phyloP scores from a whole-genome alignment of 2,888 invertebrate genomes.

The Electrophaes corylata region DNA sequence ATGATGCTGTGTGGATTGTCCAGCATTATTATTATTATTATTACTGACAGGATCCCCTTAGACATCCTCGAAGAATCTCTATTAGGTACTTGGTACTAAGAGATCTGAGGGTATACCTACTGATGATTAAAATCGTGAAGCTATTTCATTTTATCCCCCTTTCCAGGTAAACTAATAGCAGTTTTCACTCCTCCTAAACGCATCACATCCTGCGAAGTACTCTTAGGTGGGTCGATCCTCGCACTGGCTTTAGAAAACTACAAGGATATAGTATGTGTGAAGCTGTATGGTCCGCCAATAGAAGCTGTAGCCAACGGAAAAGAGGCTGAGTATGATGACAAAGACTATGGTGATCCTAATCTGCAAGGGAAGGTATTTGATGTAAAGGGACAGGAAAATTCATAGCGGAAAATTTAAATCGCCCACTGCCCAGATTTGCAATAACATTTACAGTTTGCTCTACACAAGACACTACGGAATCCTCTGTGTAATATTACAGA shows the following conservation, averaged over 20 bases:
- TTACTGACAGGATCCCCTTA: too few relatives aligned
- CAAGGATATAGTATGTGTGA: conserved; percentile 86
- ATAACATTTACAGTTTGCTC: too few relatives aligned
- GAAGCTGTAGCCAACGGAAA: conserved; percentile 65
- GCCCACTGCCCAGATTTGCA: too few relatives aligned
- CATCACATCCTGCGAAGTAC: conserved; percentile 90
- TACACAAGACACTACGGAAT: too few relatives aligned
- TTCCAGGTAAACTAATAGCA: conserved; percentile 89
- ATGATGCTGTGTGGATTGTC: too few relatives aligned
- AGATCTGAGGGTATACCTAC: too few relatives aligned
- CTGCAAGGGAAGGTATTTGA: conserved; percentile 78
- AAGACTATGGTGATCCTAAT: conserved; percentile 66
- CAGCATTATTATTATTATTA: too few relatives aligned
- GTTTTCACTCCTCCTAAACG: conserved; percentile 91
- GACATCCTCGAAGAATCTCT: too few relatives aligned
- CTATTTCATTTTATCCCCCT: neutral
- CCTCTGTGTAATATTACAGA: too few relatives aligned
- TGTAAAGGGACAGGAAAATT: conserved; percentile 74
- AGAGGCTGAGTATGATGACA: conserved; percentile 83
- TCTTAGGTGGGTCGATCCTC: conserved; percentile 88
- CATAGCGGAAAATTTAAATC: too few relatives aligned
- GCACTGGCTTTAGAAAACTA: conserved; percentile 88
- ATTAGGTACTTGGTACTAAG: too few relatives aligned
- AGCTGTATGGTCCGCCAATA: conserved; percentile 75
- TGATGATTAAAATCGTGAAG: too few relatives aligned